Base-by-base conservation (phyloP, 2,797 vertebrate genomes). In the Micromesistius poutassou region DNA sequence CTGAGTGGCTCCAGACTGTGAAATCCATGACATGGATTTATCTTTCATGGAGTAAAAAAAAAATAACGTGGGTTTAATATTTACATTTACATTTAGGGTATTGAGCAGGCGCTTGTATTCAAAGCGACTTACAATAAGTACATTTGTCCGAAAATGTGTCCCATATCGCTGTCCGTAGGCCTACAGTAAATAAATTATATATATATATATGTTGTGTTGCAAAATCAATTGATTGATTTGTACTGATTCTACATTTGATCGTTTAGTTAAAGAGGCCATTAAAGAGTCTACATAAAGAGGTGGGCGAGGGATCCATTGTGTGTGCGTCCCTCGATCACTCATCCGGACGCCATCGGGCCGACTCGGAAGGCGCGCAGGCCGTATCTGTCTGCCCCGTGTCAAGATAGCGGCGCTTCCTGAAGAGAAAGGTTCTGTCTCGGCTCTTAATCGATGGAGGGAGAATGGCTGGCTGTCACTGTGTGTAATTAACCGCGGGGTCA, bases 401-500 rank as follows among this genome's bases (percentile, higher is more conserved):
- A 68, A 28, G 62, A 68, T 28, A 62, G 62, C 62, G 25, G 8
- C 4, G 62, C 62, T 28, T 4, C 25, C 25, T 28, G 62, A 10
- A 68, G n/a, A 62, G 55, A 62, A 62, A 62, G 22, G 55, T n/a
- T 62, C 55, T 25, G 22, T 62, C 55, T 62, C 22, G 22, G n/a
- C 7, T 62, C 55, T 62, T 7, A 68, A 68, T 19, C 38, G 25
- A 19, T 72, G 7, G 42, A 30, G 46, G 9, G 14, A 79, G 40
- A 62, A 72, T 62, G 62, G n/a, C 28, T 74, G 30, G 42, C 30
- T 36, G 77, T 46, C 50, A 50, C 38, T 35, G 25, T 73, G 78
- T 77, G 30, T 80, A 62, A 76, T 77, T 77, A 55, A 76, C 66
- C n/a, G 25, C 72, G 38, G 62, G 55, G 77, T 79, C n/a, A 28